A percentile compares a stretch with the other conserved stretches of the same genome.
These are phyloP conservation scores for Vidua chalybeata DNA, from an alignment of 2,113 vertebrate genomes.

Conservation along the genomic window DNA sequence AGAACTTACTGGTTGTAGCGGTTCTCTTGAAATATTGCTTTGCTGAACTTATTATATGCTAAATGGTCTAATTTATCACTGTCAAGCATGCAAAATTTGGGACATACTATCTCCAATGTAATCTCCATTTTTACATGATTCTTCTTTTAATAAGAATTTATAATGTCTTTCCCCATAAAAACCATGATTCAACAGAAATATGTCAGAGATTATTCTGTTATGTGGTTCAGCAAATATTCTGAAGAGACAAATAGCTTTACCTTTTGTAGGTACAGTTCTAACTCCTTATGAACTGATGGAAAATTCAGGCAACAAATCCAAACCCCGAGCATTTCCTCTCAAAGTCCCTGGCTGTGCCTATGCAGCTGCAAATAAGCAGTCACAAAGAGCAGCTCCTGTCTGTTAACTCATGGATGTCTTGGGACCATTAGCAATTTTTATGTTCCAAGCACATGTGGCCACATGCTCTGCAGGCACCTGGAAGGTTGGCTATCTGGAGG, in stretches of 20 bases:
- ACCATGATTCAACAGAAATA: neutral
- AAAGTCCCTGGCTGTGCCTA: neutral
- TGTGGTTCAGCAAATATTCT: neutral
- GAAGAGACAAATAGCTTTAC: neutral
- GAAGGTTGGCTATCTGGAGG: neutral
- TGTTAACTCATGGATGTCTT: neutral
- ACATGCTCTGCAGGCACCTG: neutral
- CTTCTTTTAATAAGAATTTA: constrained; percentile 5
- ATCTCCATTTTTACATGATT: constrained; percentile 25
- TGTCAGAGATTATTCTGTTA: neutral
- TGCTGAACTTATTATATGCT: neutral
- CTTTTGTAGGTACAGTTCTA: neutral
- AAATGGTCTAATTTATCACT: constrained; percentile 20
- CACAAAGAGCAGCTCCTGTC: neutral
- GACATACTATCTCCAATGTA: neutral
- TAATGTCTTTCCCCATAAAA: neutral
- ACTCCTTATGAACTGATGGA: neutral
- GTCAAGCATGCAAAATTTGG: neutral
- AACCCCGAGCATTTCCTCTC: neutral
- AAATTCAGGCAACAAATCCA: neutral
- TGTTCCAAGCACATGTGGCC: neutral
- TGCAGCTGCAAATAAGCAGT: neutral
- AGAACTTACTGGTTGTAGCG: neutral
- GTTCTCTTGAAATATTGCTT: neutral
- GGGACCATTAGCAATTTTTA: neutral